Evolutionary conservation across 2,797 vertebrate species (phyloP), one percentile per base, ranked within the genome.

Genomic region (Potorous gilbertii): DNA sequence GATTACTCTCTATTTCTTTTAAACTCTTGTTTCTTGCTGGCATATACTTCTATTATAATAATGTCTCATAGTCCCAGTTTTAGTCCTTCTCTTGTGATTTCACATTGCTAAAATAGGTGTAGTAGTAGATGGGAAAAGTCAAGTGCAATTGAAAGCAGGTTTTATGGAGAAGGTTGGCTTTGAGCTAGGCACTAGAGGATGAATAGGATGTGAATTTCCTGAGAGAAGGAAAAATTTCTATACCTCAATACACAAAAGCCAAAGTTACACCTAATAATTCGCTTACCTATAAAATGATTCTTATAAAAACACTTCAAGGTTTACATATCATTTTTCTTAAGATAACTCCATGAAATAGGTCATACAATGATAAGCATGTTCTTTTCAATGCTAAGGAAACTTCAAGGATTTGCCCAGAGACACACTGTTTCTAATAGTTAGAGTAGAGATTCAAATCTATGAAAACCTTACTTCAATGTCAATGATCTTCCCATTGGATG

Each of bases 391-490:
- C 34, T 13, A 62, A 55, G 92, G 97, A 93, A 96, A 92, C 56
- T 96, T 94, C 97, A 96, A 98, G 96, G 96, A 96, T 92, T 96
- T 95, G 95, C 98, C 96, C 95, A 90, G 92, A 92, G 96, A 97
- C 21, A 6, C 91, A 93, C 59, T 95, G 59, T 95, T 95, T 97
- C 97, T 97, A 96, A 94, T 96, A 96, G 96, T 92, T 95, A 97
- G 95, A 91, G 93, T 91, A 81, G 93, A 96, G 94, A 34, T 94
- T 96, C 95, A 95, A 97, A 94, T 97, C 91, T 97, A 96, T 87
- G 31, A 90, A 94, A 34, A 89, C 91, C 2, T 96, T 95, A 97
- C n/a, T 89, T 40, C 87, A 34, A 16, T 40, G 13, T 8, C 59
- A 34, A 13, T 34, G 11, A 34, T 34, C 13, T 34, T 34, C 12